phyloP scores from a whole-genome alignment of 2,888 invertebrate genomes.

The Hypselothyrea guttata region DNA sequence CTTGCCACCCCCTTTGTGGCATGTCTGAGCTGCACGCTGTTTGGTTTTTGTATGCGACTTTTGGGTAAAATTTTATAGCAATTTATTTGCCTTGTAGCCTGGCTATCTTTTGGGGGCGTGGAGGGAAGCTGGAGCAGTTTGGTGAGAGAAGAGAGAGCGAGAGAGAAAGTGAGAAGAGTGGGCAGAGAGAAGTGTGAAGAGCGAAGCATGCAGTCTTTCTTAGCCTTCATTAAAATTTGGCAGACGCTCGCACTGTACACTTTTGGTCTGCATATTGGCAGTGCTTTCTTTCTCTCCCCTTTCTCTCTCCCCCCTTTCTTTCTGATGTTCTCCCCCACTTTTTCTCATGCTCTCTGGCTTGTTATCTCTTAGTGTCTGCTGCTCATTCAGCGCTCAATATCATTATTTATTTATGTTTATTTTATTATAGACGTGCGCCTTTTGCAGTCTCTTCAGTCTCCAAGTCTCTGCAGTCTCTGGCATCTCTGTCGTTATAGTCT shows the following conservation, averaged over 20 bases:
- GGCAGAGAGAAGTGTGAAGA: no score
- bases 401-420: slow-evolving; percentile 78
- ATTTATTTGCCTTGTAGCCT: slow-evolving; percentile 62
- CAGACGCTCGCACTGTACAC: slow-evolving; percentile 60
- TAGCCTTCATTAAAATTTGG: slow-evolving; percentile 67
- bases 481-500: slow-evolving; percentile 7
- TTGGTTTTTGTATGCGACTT: slow-evolving; percentile 71
- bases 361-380: not conserved
- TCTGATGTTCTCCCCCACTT: no score
- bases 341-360: no score
- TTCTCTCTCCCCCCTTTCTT: no score
- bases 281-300: no score
- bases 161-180: no score
- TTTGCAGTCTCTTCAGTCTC: slow-evolving; percentile 41
- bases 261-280: slow-evolving; percentile 62
- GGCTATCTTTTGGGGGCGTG: slow-evolving; percentile 33
- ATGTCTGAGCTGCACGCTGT: slow-evolving; percentile 27
- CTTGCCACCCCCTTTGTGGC: slow-evolving; percentile 20
- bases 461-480: no score
- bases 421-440: slow-evolving; percentile 58
- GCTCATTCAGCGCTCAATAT: slow-evolving; percentile 51
- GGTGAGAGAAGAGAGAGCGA: no score
- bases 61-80: slow-evolving; percentile 77
- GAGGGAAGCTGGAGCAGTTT: not conserved
- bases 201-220: no score